These are phyloP conservation scores for cat (Felis catus) DNA, from an alignment of 2,113 vertebrate species.

Conservation along the genomic window F.catus_Fca126_mat1.0 CM031419.1:148203001-148203500, in stretches of 20 bases:
- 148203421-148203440: neutral
- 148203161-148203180: neutral
- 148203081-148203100: neutral
- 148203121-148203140: neutral
- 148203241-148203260: neutral
- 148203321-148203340: neutral
- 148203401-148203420: constrained; percentile 33
- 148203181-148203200: neutral
- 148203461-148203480: neutral
- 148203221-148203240: neutral
- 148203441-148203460: neutral
- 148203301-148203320: neutral
- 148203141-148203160: neutral
- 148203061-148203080: neutral
- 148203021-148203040: neutral
- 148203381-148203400: neutral
- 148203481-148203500: constrained; percentile 12
- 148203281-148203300: neutral
- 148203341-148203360: constrained; percentile 18
- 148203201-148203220: neutral
- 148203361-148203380: neutral
- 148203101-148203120: neutral
- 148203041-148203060: neutral
- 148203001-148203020: neutral
- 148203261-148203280: neutral